phyloP scores from a whole-genome alignment of 2,888 invertebrate genomes.

The Stenurella melanura region DNA sequence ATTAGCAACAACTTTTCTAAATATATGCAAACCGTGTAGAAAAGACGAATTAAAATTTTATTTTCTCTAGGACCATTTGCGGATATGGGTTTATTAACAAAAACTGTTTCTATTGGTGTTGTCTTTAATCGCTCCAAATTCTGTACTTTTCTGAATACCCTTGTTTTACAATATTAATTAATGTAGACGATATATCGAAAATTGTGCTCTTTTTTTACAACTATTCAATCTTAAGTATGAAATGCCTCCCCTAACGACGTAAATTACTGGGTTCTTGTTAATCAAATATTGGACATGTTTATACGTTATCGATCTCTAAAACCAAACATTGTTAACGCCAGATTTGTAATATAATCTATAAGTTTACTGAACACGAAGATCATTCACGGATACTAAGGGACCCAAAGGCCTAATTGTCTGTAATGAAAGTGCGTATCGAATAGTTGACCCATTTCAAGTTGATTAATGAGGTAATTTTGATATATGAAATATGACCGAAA shows the following conservation, averaged over 20 bases:
- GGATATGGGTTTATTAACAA: too few species aligned
- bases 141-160: too few species aligned
- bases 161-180: neutral
- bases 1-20: too few species aligned
- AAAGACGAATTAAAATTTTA: too few species aligned
- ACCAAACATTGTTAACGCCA: conserved; percentile 12
- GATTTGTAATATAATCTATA: conserved; percentile 35
- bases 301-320: neutral
- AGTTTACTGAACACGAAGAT: conserved; percentile 33
- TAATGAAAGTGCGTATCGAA: conserved; percentile 36
- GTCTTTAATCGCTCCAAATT: too few species aligned
- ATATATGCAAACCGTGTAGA: too few species aligned
- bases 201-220: neutral
- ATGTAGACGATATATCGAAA: neutral
- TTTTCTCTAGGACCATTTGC: too few species aligned
- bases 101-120: too few species aligned
- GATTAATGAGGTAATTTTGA: conserved; percentile 36
- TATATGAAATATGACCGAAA: conserved; percentile 3
- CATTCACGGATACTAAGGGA: conserved; percentile 21
- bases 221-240: neutral
- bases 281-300: conserved; percentile 1
- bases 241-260: neutral
- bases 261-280: neutral
- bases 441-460: conserved; percentile 37
- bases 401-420: conserved; percentile 28